Evolutionary conservation across 2,113 vertebrate species (phyloP).

Genomic region (Balaeniceps rex): DNA sequence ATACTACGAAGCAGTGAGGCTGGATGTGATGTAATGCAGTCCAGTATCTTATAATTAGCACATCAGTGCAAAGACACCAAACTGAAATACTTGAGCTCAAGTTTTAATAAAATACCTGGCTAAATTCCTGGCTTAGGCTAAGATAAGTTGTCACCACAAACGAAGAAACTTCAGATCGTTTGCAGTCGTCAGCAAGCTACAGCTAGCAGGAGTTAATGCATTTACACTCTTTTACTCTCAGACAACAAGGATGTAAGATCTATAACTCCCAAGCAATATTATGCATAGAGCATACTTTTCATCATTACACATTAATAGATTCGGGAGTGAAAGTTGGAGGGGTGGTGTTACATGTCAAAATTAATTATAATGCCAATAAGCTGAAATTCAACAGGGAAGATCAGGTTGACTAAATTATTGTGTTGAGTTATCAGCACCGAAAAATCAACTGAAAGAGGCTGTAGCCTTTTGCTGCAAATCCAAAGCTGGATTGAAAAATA

Average conservation of each 20-base stretch:
- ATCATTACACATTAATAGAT: conserved; percentile 55
- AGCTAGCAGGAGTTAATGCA: neutral
- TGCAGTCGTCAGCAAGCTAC: neutral
- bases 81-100: neutral
- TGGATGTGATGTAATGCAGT: neutral
- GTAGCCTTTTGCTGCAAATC: conserved; percentile 8
- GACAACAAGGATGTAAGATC: neutral
- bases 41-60: neutral
- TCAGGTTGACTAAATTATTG: conserved; percentile 55
- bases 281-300: conserved; percentile 29
- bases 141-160: neutral
- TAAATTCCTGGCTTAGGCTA: neutral
- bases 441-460: conserved; percentile 29
- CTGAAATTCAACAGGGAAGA: conserved; percentile 57
- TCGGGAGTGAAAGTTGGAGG: conserved; percentile 57
- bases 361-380: conserved; percentile 65
- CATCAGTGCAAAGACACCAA: neutral
- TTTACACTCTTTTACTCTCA: neutral
- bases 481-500: neutral
- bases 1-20: neutral
- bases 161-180: neutral
- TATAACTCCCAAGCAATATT: conserved; percentile 26
- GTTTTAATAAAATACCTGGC: neutral
- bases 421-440: conserved; percentile 30
- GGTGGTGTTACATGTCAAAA: conserved; percentile 61